A percentile compares a stretch with the other conserved stretches of the same genome.
Conservation (phyloP, 2,797 vertebrate species). For the Pampus argenteus region DNA sequence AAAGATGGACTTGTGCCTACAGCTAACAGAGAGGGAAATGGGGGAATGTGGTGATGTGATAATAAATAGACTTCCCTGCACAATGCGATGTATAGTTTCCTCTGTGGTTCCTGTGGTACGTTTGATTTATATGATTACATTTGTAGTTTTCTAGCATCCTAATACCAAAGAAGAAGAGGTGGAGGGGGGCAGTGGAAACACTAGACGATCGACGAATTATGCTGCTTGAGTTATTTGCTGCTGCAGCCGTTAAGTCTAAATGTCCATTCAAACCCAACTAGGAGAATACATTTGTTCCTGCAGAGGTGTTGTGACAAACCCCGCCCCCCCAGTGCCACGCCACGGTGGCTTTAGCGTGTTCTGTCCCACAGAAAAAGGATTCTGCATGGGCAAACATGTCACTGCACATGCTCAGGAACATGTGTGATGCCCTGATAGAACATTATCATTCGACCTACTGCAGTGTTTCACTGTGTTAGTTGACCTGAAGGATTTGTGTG, state of each 20-base stretch:
- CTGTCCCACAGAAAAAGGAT: conserved; percentile 34
- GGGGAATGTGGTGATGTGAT: conserved; percentile 58
- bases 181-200: not conserved
- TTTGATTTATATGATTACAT: conserved; percentile 57
- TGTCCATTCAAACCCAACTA: conserved; percentile 12
- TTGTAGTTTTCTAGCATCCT: conserved; percentile 45
- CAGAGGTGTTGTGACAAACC: conserved; percentile 50
- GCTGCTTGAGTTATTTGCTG: conserved; percentile 7
- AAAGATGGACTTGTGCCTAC: conserved; percentile 54
- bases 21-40: conserved; percentile 53
- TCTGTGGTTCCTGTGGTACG: conserved; percentile 29
- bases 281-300: conserved; percentile 20
- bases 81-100: conserved; percentile 59
- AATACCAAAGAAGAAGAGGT: conserved; percentile 8
- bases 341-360: conserved; percentile 24
- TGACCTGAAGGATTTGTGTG: conserved; percentile 37
- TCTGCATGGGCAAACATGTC: conserved; percentile 58
- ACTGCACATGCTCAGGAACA: conserved; percentile 49
- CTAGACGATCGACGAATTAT: conserved; percentile 19
- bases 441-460: conserved; percentile 26
- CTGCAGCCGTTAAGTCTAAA: conserved; percentile 1
- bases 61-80: conserved; percentile 67
- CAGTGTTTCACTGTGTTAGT: not conserved
- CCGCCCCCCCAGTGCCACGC: not conserved
- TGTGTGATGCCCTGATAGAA: conserved; percentile 39